Percentiles rank a stretch among this genome's conserved stretches.
phyloP scores from a whole-genome alignment of 2,888 invertebrate species.

The Drosophila setosimentum region DNA sequence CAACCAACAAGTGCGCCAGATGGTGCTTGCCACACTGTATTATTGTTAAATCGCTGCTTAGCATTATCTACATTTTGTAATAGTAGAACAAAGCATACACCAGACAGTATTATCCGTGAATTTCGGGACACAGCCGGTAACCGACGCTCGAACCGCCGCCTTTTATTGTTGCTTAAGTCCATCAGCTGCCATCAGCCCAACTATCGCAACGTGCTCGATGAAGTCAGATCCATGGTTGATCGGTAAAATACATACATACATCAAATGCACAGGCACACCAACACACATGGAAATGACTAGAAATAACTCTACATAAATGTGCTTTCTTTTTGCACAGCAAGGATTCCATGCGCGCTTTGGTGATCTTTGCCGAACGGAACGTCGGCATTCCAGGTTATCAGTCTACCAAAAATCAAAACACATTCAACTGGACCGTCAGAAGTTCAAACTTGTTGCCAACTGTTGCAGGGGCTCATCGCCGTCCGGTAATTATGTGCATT shows the following conservation, averaged over 20 bases:
- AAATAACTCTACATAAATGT: background rate
- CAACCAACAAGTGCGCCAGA: constrained; percentile 44
- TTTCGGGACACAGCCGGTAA: constrained; percentile 81
- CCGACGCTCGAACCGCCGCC: constrained; percentile 68
- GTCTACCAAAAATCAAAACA: background rate
- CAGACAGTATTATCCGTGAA: constrained; percentile 81
- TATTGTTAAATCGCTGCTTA: background rate
- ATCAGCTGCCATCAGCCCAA: constrained; percentile 81
- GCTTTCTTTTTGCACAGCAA: constrained; percentile 61
- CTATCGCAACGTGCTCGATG: constrained; percentile 68
- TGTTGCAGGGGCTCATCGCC: background rate
- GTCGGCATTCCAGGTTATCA: constrained; percentile 49
- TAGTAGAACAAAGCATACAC: constrained; percentile 75
- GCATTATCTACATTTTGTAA: constrained; percentile 1
- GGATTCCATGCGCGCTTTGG: constrained; percentile 82
- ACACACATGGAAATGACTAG: background rate
- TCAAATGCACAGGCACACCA: constrained; percentile 29
- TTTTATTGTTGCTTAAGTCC: constrained; percentile 77
- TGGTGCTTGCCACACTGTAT: constrained; percentile 21
- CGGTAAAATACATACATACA: constrained; percentile 67
- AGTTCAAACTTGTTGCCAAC: background rate
- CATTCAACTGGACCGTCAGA: background rate
- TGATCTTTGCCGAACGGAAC: constrained; percentile 80
- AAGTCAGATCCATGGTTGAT: constrained; percentile 72
- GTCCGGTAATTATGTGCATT: background rate